phyloP scores from a whole-genome alignment of 2,797 vertebrate genomes.

The Ctenopoma multispine region DNA sequence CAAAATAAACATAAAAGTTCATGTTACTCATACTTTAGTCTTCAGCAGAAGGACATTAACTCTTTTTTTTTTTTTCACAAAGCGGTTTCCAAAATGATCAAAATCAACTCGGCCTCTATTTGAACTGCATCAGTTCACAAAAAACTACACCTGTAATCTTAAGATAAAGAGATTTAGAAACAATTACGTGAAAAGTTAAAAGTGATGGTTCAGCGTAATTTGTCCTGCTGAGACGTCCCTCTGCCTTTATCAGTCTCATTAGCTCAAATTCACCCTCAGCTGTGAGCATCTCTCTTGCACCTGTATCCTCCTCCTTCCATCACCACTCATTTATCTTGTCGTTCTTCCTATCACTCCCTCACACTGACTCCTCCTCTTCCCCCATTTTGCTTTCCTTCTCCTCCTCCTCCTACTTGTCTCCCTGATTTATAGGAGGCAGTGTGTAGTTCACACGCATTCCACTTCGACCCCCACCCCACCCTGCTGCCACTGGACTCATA shows the following conservation, averaged over 20 bases:
- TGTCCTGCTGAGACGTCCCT: constrained; percentile 35
- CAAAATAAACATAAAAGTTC: background rate
- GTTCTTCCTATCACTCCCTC: constrained; percentile 54
- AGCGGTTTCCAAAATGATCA: constrained; percentile 10
- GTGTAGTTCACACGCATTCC: constrained; percentile 84
- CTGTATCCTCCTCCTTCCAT: constrained; percentile 62
- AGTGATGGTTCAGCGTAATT: constrained; percentile 14
- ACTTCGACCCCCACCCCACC: constrained; percentile 53
- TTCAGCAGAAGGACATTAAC: background rate
- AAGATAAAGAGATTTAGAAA: constrained; percentile 5
- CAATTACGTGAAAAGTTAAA: constrained; percentile 17
- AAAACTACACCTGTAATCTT: background rate
- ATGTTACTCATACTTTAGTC: constrained; percentile 3
- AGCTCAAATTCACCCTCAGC: constrained; percentile 13
- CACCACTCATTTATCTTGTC: constrained; percentile 66
- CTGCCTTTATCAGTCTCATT: constrained; percentile 32
- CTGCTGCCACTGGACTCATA: constrained; percentile 71
- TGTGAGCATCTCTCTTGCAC: constrained; percentile 56
- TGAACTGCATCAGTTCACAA: constrained; percentile 6
- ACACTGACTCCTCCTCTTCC: constrained; percentile 42
- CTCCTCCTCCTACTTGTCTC: constrained; percentile 67
- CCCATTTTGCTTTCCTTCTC: constrained; percentile 50
- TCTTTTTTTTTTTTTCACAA: background rate
- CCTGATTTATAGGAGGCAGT: constrained; percentile 79
- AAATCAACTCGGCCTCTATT: background rate